A percentile compares a stretch with the other conserved stretches of the same genome.
Conservation (phyloP, 1,140 invertebrate species). For the Zaprionus nigranus region DNA sequence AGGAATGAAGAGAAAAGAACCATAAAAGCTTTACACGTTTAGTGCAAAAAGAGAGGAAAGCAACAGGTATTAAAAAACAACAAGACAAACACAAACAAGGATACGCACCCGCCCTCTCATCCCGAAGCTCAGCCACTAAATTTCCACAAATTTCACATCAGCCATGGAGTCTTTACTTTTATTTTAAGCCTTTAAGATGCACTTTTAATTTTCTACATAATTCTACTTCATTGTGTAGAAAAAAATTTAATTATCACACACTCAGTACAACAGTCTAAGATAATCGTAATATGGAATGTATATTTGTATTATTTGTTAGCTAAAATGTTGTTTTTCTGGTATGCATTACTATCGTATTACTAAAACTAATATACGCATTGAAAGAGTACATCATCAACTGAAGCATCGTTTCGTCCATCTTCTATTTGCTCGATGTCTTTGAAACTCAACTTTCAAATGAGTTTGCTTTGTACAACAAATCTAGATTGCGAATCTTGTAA, state of each 20-base stretch:
- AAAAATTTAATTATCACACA: slow-evolving; percentile 33
- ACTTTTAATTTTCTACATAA: slow-evolving; percentile 36
- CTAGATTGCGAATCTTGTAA: slow-evolving; percentile 61
- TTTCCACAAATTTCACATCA: not conserved
- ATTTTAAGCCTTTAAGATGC: slow-evolving; percentile 37
- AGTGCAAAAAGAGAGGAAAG: slow-evolving; percentile 28
- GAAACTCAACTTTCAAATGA: slow-evolving; percentile 67
- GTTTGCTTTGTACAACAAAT: slow-evolving; percentile 62
- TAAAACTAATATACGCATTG: too few relatives aligned
- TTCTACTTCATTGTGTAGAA: too few relatives aligned
- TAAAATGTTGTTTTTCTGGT: too few relatives aligned
- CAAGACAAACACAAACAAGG: slow-evolving; percentile 23
- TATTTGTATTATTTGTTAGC: too few relatives aligned
- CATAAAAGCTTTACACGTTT: slow-evolving; percentile 56
- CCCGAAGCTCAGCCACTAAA: not conserved
- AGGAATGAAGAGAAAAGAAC: slow-evolving; percentile 12
- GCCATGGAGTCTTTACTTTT: not conserved
- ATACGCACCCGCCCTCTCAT: slow-evolving; percentile 1
- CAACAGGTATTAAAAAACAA: slow-evolving; percentile 46
- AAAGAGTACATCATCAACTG: not conserved
- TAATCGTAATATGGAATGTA: too few relatives aligned
- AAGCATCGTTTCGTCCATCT: slow-evolving; percentile 48
- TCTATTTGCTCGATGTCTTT: slow-evolving; percentile 40
- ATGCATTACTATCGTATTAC: too few relatives aligned
- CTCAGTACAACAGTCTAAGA: not conserved